A percentile compares a stretch with the other conserved stretches of the same genome.
Evolutionary conservation across 2,888 invertebrate genomes (phyloP).

Genomic region (Dynastes hyllus): DNA sequence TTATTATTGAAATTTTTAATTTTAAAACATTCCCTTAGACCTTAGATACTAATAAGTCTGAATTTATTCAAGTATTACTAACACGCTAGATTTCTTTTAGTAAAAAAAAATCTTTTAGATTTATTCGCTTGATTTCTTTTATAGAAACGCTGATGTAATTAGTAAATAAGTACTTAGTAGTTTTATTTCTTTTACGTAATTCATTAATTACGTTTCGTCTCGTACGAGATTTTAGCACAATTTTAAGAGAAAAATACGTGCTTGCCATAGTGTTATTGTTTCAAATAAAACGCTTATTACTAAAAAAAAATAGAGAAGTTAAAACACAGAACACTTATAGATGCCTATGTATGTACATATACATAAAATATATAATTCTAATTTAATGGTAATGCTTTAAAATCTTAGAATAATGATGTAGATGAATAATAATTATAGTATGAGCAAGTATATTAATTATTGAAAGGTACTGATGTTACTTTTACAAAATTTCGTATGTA

Average conservation of each 20-base stretch:
- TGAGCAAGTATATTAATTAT: conserved; percentile 3
- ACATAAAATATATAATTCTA: neutral
- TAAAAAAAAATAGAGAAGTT: neutral
- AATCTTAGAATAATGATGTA: neutral
- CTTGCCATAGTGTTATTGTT: neutral
- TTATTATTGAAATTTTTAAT: neutral
- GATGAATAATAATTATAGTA: neutral
- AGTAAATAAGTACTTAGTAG: too few species aligned
- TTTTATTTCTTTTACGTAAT: neutral
- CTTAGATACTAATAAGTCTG: neutral
- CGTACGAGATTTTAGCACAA: conserved; percentile 2
- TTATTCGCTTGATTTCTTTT: too few species aligned
- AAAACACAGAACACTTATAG: neutral
- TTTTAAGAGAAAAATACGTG: conserved; percentile 2
- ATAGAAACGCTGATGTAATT: too few species aligned
- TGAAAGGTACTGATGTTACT: neutral
- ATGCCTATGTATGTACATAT: neutral
- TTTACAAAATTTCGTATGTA: neutral
- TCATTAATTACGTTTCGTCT: neutral
- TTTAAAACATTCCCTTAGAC: conserved; percentile 7
- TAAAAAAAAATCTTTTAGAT: too few species aligned
- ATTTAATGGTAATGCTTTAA: neutral
- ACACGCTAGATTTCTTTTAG: too few species aligned
- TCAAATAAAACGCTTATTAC: conserved; percentile 1
- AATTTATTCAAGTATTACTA: neutral